Evolutionary conservation across 1,140 invertebrate species (phyloP).

Genomic region (Lanistes nyassanus): DNA sequence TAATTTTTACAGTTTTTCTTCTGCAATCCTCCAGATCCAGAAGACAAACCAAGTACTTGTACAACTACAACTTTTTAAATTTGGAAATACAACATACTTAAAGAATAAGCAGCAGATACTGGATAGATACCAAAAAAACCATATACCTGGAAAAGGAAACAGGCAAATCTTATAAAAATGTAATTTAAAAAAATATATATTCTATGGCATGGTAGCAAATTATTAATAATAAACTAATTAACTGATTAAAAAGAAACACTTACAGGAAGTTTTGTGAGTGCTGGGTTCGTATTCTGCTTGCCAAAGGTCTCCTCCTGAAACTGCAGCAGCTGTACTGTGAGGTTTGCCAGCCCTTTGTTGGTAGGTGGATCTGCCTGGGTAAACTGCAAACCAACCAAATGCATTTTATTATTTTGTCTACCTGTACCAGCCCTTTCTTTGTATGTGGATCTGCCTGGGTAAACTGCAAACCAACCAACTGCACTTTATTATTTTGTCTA

Average conservation of each 20-base stretch:
- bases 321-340: constrained; percentile 89
- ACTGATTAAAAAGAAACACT: constrained; percentile 38
- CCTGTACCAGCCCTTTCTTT: too few species aligned
- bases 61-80: too few species aligned
- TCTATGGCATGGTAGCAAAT: background rate
- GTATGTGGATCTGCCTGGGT: too few species aligned
- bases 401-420: too few species aligned
- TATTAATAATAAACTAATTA: background rate
- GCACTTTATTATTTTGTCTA: too few species aligned
- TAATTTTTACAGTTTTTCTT: too few species aligned
- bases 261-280: constrained; percentile 70
- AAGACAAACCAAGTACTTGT: too few species aligned
- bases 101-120: too few species aligned
- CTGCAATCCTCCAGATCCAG: too few species aligned
- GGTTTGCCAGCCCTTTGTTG: constrained; percentile 85
- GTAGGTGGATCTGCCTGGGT: constrained; percentile 92
- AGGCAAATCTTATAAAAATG: background rate
- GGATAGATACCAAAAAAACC: too few species aligned
- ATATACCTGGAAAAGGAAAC: constrained; percentile 17
- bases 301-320: constrained; percentile 97
- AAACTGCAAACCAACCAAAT: constrained; percentile 79
- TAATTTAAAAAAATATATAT: constrained; percentile 5
- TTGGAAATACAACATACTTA: too few species aligned
- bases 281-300: constrained; percentile 89
- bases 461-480: too few species aligned